Base-by-base conservation (phyloP, 53 echinoderm and acorn worm genomes). In the Crossaster papposus region DNA sequence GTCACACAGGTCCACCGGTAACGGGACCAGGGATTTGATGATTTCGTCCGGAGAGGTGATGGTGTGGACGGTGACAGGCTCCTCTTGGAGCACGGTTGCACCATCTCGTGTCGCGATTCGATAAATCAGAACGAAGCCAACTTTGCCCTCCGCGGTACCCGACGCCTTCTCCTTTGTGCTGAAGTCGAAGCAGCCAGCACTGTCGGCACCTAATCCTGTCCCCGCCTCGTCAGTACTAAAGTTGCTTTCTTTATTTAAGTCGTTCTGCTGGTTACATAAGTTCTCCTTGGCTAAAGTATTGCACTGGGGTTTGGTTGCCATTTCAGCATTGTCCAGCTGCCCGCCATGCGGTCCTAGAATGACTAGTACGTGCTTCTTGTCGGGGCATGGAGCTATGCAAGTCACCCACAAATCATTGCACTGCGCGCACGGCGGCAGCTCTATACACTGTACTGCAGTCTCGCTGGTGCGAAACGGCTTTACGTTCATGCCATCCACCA, bases 351-450 rank as follows among this genome's bases (percentile, higher is more conserved):
- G 95, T 52, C 93, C 91, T 8, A 93, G 73, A 17, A 95, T 81
- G 18, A 95, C 95, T 76, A 95, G 44, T 51, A 95, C 70, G 74
- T 95, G 93, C 80, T 93, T 86, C 62, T 93, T 91, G 77, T 95
- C 95, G 17, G 93, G 81, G 70, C 91, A 86, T 17, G 93, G 83
- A 18, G 89, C 74, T 62, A 95, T 85, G 24, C 89, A 83, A 10
- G 91, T 89, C 73, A 95, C 87, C 89, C 89, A 89, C 50, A 90
- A 75, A 65, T 93, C 81, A 15, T 93, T 79, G 30, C 82, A 81
- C 81, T 93, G 93, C 7, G 91, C 81, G 22, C 37, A 80, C 22
- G 72, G 68, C 1, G 95, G 95, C 23, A 95, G 74, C 70, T 95
- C 95, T 31, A 95, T 77, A 44, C 93, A 93, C 91, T 95, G 95